These are phyloP conservation scores for Motacilla alba DNA, from an alignment of 2,113 vertebrate genomes.

Conservation along the genomic window DNA sequence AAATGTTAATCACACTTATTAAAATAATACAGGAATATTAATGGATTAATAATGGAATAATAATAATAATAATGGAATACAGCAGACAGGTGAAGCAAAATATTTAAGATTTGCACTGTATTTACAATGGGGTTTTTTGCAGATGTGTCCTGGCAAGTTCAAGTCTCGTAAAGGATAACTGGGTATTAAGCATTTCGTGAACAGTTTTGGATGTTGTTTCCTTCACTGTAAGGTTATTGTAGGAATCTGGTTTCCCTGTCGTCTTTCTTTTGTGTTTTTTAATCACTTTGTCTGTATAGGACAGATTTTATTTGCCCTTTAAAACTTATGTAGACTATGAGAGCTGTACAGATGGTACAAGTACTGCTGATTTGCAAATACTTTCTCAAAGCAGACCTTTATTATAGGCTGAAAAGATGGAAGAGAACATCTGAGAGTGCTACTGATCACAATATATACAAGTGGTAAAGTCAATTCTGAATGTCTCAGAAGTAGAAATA, in stretches of 20 bases:
- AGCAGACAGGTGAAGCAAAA: neutral
- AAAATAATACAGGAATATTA: neutral
- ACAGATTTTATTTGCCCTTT: neutral
- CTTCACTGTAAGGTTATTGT: neutral
- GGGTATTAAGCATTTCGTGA: neutral
- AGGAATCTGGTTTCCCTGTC: neutral
- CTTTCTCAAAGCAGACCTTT: neutral
- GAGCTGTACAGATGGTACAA: neutral
- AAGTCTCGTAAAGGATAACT: neutral
- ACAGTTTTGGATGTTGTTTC: neutral
- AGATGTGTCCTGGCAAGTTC: neutral
- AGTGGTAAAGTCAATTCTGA: neutral
- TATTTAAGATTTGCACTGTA: neutral
- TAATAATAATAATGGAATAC: neutral
- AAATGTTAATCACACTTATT: neutral
- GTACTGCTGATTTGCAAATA: neutral
- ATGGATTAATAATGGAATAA: too few relatives aligned
- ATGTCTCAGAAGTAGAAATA: neutral
- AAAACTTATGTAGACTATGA: neutral
- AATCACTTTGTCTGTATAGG: neutral
- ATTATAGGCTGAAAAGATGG: neutral
- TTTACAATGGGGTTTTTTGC: neutral
- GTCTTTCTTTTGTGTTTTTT: neutral
- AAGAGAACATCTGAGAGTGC: neutral
- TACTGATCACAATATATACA: neutral